Evolutionary conservation across 2,113 vertebrate genomes (phyloP), one percentile per base, ranked within the genome.

Genomic region (Xiphias gladius): DNA sequence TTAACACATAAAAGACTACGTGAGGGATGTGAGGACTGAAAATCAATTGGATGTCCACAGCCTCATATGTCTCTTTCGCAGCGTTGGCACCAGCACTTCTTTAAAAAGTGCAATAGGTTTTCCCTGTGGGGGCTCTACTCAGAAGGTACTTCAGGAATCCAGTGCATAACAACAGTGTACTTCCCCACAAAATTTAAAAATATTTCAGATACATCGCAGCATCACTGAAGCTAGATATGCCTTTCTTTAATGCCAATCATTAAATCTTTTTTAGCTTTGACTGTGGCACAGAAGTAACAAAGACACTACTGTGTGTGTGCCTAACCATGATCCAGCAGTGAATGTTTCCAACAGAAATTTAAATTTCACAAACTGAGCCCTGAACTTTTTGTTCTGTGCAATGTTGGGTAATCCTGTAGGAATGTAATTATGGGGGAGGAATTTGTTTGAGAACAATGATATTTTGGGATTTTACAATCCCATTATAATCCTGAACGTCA

Each of bases 21-120:
- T 94, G 93, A 93, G 85, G 79, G 89, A 92, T 89, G 90, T 92
- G 92, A 92, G 91, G 91, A 92, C 91, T 92, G 91, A 85, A 94
- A 94, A 94, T 94, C 93, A 91, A 94, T 94, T 89, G 81, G 80
- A 83, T 70, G 86, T 91, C 87, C 85, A 76, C 89, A 68, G 91
- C 57, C 79, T 91, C 88, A 84, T 92, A 89, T 54, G 91, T 92
- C 88, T 92, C 83, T 65, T 87, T 88, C 84, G 39, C 46, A 68
- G 82, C 16, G 43, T 59, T 91, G 90, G 86, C 84, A 90, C 70
- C 59, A 68, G 86, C 87, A 89, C 80, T 90, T 86, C 86, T 86
- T 91, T 91, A 84, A 84, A 82, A 84, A 79, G 81, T 84, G 83
- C 76, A 85, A 85, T 81, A 63, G 65, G 71, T 83, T 91, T 83